Conservation (phyloP, 2,888 invertebrate species). For the Tipula lateralis region DNA sequence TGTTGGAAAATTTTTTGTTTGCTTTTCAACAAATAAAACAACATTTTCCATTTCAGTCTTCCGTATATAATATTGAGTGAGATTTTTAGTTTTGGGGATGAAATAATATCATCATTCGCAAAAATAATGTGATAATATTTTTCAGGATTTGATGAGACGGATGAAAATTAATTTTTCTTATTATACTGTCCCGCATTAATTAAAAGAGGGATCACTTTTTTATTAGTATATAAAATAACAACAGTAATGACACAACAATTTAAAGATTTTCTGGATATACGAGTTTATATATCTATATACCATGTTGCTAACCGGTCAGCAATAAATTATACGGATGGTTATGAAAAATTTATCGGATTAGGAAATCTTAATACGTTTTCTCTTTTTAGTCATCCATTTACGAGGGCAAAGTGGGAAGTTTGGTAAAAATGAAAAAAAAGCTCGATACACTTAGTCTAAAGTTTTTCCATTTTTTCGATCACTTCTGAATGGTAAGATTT, state of each 20-base stretch:
- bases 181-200: not conserved
- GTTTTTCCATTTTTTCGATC: no score
- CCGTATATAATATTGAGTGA: no score
- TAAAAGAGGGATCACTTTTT: not conserved
- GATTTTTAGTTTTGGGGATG: not conserved
- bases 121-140: conserved; percentile 13
- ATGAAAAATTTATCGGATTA: not conserved
- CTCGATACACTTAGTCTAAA: no score
- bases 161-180: not conserved
- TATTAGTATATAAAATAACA: not conserved
- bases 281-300: not conserved
- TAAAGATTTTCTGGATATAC: not conserved
- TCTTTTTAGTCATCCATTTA: not conserved
- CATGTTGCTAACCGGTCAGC: not conserved
- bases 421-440: no score
- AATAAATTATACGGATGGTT: not conserved
- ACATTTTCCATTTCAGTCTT: not conserved
- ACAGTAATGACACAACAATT: not conserved
- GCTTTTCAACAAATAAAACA: not conserved
- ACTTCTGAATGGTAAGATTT: no score
- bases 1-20: not conserved
- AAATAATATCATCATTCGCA: not conserved
- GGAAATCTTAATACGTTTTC: not conserved
- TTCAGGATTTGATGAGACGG: not conserved
- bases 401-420: no score